A percentile compares a stretch with the other conserved stretches of the same genome.
Evolutionary conservation across 2,797 vertebrate species (phyloP).

Genomic region (Smutsia temminckii): DNA sequence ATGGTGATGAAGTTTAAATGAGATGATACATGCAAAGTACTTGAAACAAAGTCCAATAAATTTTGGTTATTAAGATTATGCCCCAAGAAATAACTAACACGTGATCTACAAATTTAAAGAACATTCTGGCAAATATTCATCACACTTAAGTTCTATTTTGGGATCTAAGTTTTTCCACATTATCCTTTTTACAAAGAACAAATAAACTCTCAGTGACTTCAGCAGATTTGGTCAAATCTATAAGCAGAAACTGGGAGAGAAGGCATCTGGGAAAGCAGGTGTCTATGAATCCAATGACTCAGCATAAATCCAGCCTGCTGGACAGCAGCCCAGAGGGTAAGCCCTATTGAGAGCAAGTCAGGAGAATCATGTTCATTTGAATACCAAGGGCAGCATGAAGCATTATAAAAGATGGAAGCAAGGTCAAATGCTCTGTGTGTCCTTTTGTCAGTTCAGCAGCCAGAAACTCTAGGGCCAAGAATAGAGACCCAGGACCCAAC

Average conservation of each 20-base stretch:
- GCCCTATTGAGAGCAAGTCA: constrained; percentile 15
- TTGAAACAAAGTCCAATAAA: neutral
- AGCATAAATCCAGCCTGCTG: constrained; percentile 32
- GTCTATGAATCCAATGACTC: constrained; percentile 27
- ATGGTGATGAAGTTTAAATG: neutral
- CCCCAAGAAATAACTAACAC: neutral
- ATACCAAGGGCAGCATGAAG: constrained; percentile 42
- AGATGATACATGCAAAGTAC: neutral
- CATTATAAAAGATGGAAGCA: neutral
- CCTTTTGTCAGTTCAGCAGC: neutral
- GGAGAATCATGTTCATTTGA: constrained; percentile 48
- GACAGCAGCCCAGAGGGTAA: constrained; percentile 37
- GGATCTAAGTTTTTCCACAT: neutral
- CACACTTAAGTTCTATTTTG: neutral
- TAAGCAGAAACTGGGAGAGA: neutral
- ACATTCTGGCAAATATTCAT: neutral
- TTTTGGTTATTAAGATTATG: neutral
- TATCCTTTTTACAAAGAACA: constrained; percentile 16
- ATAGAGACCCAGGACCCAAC: neutral
- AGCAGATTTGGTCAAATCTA: constrained; percentile 17
- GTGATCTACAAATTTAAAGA: neutral
- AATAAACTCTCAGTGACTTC: constrained; percentile 26
- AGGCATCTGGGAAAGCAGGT: constrained; percentile 11
- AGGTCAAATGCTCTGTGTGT: constrained; percentile 52
- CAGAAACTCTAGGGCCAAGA: constrained; percentile 4